A percentile compares a stretch with the other conserved stretches of the same genome.
phyloP scores from a whole-genome alignment of 2,888 invertebrate genomes.

The Caenorhabditis sp. region DNA sequence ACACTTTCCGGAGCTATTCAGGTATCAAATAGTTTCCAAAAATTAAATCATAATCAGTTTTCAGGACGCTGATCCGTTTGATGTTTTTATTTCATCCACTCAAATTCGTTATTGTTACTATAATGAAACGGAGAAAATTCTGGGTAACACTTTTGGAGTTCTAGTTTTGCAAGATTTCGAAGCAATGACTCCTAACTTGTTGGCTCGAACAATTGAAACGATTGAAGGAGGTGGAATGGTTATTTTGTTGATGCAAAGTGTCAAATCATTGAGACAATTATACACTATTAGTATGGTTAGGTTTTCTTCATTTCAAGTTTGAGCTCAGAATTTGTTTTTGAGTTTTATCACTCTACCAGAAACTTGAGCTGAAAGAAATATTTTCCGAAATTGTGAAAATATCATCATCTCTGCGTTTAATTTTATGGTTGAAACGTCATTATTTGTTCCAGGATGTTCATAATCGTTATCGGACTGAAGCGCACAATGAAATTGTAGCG shows the following conservation, averaged over 20 bases:
- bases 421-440: too few relatives aligned
- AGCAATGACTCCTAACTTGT: conserved; percentile 92
- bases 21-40: neutral
- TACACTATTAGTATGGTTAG: conserved; percentile 89
- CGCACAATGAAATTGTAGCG: conserved; percentile 87
- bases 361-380: too few relatives aligned
- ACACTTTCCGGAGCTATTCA: conserved; percentile 71
- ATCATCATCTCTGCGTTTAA: too few relatives aligned
- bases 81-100: conserved; percentile 92
- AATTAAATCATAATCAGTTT: conserved; percentile 25
- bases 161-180: conserved; percentile 97
- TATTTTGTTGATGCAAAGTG: conserved; percentile 84
- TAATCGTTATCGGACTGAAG: conserved; percentile 90
- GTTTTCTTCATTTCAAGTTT: neutral
- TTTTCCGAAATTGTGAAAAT: conserved; percentile 7
- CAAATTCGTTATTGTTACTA: conserved; percentile 97
- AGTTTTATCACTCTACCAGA: too few relatives aligned
- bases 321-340: too few relatives aligned
- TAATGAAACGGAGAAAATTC: conserved; percentile 93
- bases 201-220: conserved; percentile 95
- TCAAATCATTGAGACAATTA: conserved; percentile 88
- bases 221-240: conserved; percentile 92
- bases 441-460: conserved; percentile 83
- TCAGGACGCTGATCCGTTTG: conserved; percentile 79
- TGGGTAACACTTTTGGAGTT: conserved; percentile 95